Percentiles rank a stretch among this genome's conserved stretches.
Evolutionary conservation across 2,888 invertebrate species (phyloP).

Genomic region (Nemurella pictetii): DNA sequence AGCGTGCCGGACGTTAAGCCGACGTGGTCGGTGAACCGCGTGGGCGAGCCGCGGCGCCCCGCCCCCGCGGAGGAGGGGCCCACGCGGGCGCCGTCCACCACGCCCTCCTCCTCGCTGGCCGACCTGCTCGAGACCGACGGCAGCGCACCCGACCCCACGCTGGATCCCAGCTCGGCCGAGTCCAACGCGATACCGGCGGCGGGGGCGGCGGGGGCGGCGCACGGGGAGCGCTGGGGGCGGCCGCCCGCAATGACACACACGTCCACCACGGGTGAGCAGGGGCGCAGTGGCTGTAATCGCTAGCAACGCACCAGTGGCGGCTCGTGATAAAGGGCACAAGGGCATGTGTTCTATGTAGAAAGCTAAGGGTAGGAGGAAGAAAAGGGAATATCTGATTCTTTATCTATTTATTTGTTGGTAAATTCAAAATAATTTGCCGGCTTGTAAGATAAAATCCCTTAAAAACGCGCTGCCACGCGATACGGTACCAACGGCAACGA

Average conservation of each 20-base stretch:
- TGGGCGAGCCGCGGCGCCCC: not conserved
- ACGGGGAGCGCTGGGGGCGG: not conserved
- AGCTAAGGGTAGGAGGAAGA: too few relatives aligned
- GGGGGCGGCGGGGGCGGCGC: not conserved
- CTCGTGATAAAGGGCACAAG: too few relatives aligned
- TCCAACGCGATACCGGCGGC: not conserved
- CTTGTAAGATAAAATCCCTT: too few relatives aligned
- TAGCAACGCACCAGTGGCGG: too few relatives aligned
- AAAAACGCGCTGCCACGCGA: too few relatives aligned
- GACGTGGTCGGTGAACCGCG: not conserved
- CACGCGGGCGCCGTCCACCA: not conserved
- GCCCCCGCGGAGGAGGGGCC: not conserved
- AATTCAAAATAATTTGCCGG: too few relatives aligned
- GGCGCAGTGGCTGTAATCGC: too few relatives aligned
- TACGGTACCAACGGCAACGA: too few relatives aligned
- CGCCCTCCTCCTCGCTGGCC: not conserved
- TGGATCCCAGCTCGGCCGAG: not conserved
- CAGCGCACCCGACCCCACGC: not conserved
- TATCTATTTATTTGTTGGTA: too few relatives aligned
- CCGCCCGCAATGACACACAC: too few relatives aligned
- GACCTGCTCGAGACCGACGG: constrained; percentile 7
- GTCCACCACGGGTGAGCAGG: not conserved
- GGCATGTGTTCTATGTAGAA: too few relatives aligned
- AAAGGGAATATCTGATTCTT: too few relatives aligned
- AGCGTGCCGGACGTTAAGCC: not conserved